Evolutionary conservation across 2,888 invertebrate species (phyloP).

Genomic region (Brachylomia viminalis): DNA sequence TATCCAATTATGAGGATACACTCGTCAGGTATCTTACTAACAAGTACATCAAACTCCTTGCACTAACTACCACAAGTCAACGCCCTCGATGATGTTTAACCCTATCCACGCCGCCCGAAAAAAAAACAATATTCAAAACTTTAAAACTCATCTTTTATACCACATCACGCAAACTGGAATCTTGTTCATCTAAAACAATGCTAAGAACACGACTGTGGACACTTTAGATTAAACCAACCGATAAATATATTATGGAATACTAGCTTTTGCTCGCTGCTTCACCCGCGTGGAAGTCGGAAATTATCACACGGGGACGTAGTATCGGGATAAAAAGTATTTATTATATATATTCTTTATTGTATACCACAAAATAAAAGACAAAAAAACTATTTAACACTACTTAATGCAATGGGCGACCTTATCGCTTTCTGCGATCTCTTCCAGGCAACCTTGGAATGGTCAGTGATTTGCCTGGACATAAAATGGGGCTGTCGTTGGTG

Average conservation of each 20-base stretch:
- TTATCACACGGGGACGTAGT: not conserved
- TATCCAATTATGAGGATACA: constrained; percentile 21
- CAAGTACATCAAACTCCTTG: constrained; percentile 29
- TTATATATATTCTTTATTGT: too few relatives aligned
- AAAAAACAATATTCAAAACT: constrained; percentile 73
- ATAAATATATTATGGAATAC: constrained; percentile 83
- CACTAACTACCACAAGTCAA: constrained; percentile 49
- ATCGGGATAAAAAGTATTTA: not conserved
- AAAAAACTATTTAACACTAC: too few relatives aligned
- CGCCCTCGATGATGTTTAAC: constrained; percentile 59
- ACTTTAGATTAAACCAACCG: constrained; percentile 82
- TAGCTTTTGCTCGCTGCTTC: not conserved
- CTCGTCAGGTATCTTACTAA: constrained; percentile 1
- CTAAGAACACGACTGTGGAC: constrained; percentile 68
- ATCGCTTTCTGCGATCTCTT: too few relatives aligned
- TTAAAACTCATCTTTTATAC: constrained; percentile 70
- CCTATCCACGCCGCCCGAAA: constrained; percentile 51
- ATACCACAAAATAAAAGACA: too few relatives aligned
- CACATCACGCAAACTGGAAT: constrained; percentile 76
- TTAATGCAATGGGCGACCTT: too few relatives aligned
- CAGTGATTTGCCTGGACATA: too few relatives aligned
- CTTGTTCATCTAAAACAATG: constrained; percentile 82
- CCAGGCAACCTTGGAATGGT: too few relatives aligned
- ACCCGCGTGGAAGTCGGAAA: too few relatives aligned
- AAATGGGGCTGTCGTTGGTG: too few relatives aligned